Evolutionary conservation across 2,113 vertebrate genomes (phyloP), one percentile per base, ranked within the genome.

Genomic region (Notechis scutatus): DNA sequence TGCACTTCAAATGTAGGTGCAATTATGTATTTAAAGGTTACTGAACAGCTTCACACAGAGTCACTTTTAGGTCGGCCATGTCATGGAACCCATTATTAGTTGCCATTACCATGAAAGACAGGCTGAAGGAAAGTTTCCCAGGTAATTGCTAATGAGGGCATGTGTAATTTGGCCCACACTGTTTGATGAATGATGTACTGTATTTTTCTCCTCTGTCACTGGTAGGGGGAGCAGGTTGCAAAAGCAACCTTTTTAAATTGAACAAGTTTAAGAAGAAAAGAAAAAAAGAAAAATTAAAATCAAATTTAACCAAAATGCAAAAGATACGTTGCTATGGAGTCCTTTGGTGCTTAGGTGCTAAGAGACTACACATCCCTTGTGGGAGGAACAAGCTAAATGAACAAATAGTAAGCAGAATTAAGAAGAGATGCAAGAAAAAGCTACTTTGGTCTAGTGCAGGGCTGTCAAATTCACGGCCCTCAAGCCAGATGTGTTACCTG

Each of bases 181-280:
- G 69, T 90, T 87, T 93, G 92, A 88, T 91, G 15, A 93, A 86
- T 93, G 91, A 86, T 87, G 57, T 61, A 52, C 81, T 87, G 81
- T 39, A 39, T 81, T 24, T 90, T 29, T 24, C 59, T 93, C 24
- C 34, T 91, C 92, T 34, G 55, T 88, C 59, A 92, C 18, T 61
- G 42, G 59, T 74, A 45, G 45, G 81, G 61, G 85, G 85, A 91
- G 42, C 54, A 69, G 81, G n/a, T 88, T 59, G 59, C 2, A 59
- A 54, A 90, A 86, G 18, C 29, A 86, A 59, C 26, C 18, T 10
- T 87, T 88, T 92, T 47, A 92, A 91, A 12, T 8, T 54, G 50
- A 89, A 14, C 52, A 93, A 94, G 39, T 94, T 61, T 29, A 52
- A 87, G 6, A 50, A 52, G 11, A 12, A 0, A 64, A 64, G 50